phyloP scores from a whole-genome alignment of 92 coral and sea anemone species.

The Porites rus region DNA sequence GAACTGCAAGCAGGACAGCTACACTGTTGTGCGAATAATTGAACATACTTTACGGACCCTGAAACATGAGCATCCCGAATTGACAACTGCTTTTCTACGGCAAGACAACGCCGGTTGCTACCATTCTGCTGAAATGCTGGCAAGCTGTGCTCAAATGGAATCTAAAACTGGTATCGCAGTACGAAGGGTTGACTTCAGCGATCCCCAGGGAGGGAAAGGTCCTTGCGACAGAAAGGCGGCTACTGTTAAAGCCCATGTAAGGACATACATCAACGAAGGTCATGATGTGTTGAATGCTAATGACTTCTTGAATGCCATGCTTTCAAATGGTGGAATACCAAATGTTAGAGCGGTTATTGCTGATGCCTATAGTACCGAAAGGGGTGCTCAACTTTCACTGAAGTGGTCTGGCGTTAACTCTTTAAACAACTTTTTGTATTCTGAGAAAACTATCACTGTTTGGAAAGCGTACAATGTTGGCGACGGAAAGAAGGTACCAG shows the following conservation, averaged over 20 bases:
- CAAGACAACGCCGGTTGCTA: constrained; percentile 69
- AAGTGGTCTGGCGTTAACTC: constrained; percentile 25
- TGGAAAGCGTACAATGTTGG: neutral
- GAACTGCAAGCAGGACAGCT: constrained; percentile 40
- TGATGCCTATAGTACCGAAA: constrained; percentile 16
- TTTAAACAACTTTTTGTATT: constrained; percentile 16
- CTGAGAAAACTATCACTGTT: neutral
- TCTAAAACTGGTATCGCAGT: constrained; percentile 27
- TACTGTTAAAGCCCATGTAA: constrained; percentile 39
- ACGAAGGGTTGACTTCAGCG: constrained; percentile 40
- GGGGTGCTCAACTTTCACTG: neutral
- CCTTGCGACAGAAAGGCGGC: constrained; percentile 56
- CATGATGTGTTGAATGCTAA: constrained; percentile 46
- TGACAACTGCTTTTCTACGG: constrained; percentile 23
- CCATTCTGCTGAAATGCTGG: constrained; percentile 42
- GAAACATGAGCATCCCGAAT: constrained; percentile 48
- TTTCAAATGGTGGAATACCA: constrained; percentile 41
- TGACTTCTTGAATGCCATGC: constrained; percentile 37
- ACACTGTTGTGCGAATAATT: constrained; percentile 31
- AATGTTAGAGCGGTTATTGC: constrained; percentile 32
- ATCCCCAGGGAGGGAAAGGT: constrained; percentile 62
- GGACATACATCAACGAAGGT: constrained; percentile 51
- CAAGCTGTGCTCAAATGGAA: constrained; percentile 38
- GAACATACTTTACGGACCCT: constrained; percentile 55
- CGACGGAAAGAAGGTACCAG: neutral